Conservation (phyloP, 2,888 invertebrate genomes). For the Pollenia angustigena region DNA sequence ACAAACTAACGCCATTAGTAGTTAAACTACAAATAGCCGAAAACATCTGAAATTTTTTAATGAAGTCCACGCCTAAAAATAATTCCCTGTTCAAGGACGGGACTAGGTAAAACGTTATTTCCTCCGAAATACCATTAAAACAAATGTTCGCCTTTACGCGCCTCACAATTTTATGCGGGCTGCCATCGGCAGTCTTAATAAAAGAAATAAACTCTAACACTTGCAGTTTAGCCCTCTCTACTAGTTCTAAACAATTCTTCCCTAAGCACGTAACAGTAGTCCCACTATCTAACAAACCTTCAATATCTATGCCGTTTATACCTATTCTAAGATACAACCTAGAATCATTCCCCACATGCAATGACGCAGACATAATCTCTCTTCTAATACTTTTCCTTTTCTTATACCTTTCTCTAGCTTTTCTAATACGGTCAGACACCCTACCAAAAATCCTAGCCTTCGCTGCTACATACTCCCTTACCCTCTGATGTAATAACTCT, state of each 20-base stretch:
- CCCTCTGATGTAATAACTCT: no score
- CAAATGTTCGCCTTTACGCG: neutral
- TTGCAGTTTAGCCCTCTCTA: neutral
- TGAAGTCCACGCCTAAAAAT: slow-evolving; percentile 41
- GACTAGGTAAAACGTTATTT: neutral
- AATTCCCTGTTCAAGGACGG: slow-evolving; percentile 18
- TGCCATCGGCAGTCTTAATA: slow-evolving; percentile 30
- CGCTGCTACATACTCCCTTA: no score
- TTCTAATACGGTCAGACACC: no score
- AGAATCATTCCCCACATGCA: slow-evolving; percentile 13
- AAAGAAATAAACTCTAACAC: neutral
- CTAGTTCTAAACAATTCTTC: neutral
- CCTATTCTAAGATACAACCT: neutral
- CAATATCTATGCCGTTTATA: neutral
- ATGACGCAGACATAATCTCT: slow-evolving; percentile 11
- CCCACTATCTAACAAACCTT: slow-evolving; percentile 40
- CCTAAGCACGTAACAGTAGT: slow-evolving; percentile 28
- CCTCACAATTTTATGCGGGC: no score
- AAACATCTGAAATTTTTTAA: slow-evolving; percentile 11
- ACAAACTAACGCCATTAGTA: neutral
- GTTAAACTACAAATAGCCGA: neutral
- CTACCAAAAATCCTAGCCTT: no score
- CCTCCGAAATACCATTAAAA: neutral
- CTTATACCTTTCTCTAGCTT: slow-evolving; percentile 13
- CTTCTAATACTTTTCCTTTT: neutral